Base-by-base conservation (phyloP, 2,797 vertebrate genomes). In the Sphaeramia orbicularis region DNA sequence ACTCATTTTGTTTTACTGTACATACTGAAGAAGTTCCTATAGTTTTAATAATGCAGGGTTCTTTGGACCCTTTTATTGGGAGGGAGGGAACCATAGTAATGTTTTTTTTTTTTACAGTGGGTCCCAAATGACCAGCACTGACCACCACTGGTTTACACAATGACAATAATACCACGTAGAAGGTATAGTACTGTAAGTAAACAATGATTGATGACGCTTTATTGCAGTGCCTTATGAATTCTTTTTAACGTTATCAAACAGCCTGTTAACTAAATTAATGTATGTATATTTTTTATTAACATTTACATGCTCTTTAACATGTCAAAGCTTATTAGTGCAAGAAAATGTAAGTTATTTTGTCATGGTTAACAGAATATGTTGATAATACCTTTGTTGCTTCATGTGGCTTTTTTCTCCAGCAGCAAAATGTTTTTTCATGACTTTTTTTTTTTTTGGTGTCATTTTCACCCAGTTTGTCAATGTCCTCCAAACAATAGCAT, bases 331-430 rank as follows among this genome's bases (percentile, higher is more conserved):
- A 13, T 48, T 59, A 27, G 6, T 56, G 61, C 15, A 64, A 53
- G 16, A 60, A 71, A 43, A 60, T 56, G 37, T 76, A 78, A 80
- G 19, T 88, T 74, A 50, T 80, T 76, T 54, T 76, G 54, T 69
- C 51, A 50, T 69, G 64, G 45, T 73, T 76, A 71, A 65, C 78
- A 69, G 50, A 52, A 43, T 76, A 55, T 84, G 71, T 77, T 78
- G 53, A 71, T 67, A 32, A 67, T 68, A 41, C 61, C 65, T 64
- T 32, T 56, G 36, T 36, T 60, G 13, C 35, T 55, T 48, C 37
- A n/a, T 51, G 10, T 53, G 12, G 14, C 14, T 57, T 56, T 30
- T 4, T n/a, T 47, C 27, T 65, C 35, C 16, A 18, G 21, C 18
- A 37, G 48, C 60, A 8, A 65, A 71, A 43, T n/a, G 52, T 19